Evolutionary conservation across 2,797 vertebrate genomes (phyloP), one percentile per base, ranked within the genome.

Genomic region (Uromys caudimaculatus): DNA sequence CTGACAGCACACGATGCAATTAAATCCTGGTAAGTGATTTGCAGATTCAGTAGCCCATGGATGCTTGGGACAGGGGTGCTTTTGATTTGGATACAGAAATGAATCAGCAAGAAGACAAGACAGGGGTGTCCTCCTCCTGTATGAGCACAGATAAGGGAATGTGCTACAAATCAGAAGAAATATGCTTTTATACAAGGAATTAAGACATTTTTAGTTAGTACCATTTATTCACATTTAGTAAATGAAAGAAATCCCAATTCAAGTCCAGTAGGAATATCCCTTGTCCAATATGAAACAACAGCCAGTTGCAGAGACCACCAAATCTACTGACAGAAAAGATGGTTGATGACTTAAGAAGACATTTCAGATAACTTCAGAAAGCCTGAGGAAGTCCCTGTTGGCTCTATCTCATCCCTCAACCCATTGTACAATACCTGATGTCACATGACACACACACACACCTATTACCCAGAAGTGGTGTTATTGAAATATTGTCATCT

Each of bases 191-290:
- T 75, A 4, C 13, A 90, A 73, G 13, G 71, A 54, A 95, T 79
- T 84, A 35, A 89, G 41, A 50, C 32, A n/a, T 67, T 64, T 83
- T 88, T 87, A 82, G 32, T 47, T 73, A 71, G 13, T n/a, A 32
- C 7, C 12, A 19, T 44, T 69, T 95, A 82, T 24, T 52, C 27
- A 95, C 67, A 21, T 67, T 52, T 87, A 81, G 75, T 77, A 93
- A 95, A 83, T 79, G 81, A 86, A 38, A 27, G 38, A 71, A 91
- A 93, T 81, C 2, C 35, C 27, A 96, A 19, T 82, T 76, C 27
- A 89, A 81, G 35, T 16, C 60, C 47, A 32, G 27, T 13, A 41
- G 35, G 75, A 67, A 83, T 67, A 41, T 32, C 47, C 56, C n/a
- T n/a, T 60, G 17, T 47, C 21, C 9, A 56, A 44, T 6, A 94